Evolutionary conservation across 1,140 invertebrate species (phyloP).

Genomic region (Chlorops oryzae): DNA sequence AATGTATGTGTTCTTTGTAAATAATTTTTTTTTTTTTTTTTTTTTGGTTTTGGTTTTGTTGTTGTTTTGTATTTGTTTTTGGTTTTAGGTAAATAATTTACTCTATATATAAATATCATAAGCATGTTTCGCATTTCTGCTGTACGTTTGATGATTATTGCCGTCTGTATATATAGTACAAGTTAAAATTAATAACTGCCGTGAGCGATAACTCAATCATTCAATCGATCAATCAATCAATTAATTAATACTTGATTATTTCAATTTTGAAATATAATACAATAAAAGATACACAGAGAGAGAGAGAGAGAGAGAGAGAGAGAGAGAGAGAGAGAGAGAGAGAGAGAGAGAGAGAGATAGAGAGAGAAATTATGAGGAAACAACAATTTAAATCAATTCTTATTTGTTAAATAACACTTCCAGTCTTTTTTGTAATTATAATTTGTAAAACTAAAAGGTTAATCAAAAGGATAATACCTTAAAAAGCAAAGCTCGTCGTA

Average conservation of each 20-base stretch:
- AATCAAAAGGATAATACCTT: no score
- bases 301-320: conserved; percentile 10
- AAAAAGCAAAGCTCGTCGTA: no score
- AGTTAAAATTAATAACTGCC: no score
- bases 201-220: no score
- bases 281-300: no score
- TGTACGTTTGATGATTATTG: no score
- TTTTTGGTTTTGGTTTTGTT: conserved; percentile 7
- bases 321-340: conserved; percentile 6
- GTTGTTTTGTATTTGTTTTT: conserved; percentile 26
- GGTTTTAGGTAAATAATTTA: conserved; percentile 13
- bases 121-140: not conserved
- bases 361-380: not conserved
- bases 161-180: no score
- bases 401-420: conserved; percentile 6
- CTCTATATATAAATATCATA: conserved; percentile 17
- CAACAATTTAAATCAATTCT: not conserved
- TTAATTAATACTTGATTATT: no score
- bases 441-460: no score
- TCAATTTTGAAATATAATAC: no score
- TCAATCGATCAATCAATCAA: no score
- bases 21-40: conserved; percentile 1
- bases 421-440: conserved; percentile 10
- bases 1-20: conserved; percentile 1
- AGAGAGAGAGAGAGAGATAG: not conserved